Conservation (phyloP, 2,797 vertebrate genomes). For the Danio kyathit region DNA sequence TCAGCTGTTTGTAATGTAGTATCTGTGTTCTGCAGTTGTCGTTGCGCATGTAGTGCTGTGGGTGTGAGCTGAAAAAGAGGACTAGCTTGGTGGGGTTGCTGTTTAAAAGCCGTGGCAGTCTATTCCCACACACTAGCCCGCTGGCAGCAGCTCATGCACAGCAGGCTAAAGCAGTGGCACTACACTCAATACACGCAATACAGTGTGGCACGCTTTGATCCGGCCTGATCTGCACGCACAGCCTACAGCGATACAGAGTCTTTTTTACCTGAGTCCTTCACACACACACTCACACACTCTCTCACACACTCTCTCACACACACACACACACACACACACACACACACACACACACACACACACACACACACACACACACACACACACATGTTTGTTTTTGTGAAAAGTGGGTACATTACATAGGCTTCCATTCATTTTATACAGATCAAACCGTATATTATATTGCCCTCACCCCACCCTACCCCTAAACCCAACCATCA, state of each 20-base stretch:
- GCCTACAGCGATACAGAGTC: conserved; percentile 5
- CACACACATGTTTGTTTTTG: too few species aligned
- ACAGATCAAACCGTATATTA: too few species aligned
- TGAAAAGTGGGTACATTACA: too few species aligned
- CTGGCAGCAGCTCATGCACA: conserved; percentile 49
- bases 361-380: too few species aligned
- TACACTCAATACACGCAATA: conserved; percentile 2
- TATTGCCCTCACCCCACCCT: too few species aligned
- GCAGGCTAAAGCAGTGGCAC: conserved; percentile 43
- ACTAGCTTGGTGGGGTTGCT: conserved; percentile 38
- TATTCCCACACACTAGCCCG: conserved; percentile 66
- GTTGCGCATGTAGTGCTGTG: conserved; percentile 16
- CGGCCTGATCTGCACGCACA: conserved; percentile 11
- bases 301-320: too few species aligned
- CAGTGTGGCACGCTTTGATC: conserved; percentile 37
- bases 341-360: background rate
- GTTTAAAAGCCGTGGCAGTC: conserved; percentile 59
- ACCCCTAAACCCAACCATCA: too few species aligned
- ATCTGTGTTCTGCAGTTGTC: conserved; percentile 42
- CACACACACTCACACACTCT: too few species aligned
- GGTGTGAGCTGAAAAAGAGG: conserved; percentile 41
- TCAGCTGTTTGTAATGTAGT: background rate
- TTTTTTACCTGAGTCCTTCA: conserved; percentile 4
- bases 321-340: background rate
- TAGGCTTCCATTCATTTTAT: too few species aligned